Conservation (phyloP, 2,888 invertebrate genomes). For the Polietes domitor region DNA sequence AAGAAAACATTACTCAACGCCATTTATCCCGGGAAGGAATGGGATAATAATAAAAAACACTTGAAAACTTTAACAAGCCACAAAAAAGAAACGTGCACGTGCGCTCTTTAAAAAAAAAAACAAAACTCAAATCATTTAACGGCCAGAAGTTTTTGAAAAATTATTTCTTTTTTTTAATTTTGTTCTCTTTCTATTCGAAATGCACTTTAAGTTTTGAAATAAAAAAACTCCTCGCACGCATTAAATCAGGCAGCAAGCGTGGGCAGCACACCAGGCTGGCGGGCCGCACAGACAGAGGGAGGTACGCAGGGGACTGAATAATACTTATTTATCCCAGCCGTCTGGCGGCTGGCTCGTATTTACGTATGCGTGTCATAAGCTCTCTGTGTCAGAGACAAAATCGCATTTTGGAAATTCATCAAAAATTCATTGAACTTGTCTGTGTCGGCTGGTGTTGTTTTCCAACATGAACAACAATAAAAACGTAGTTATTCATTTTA, state of each 20-base stretch:
- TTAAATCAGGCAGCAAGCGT: not conserved
- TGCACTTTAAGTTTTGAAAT: not conserved
- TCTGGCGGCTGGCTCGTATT: not conserved
- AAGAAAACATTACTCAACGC: no score
- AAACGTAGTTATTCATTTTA: not conserved
- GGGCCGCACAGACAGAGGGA: not conserved
- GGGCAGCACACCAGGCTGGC: not conserved
- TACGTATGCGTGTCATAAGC: conserved; percentile 3
- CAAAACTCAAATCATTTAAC: not conserved
- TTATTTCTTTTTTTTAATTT: not conserved
- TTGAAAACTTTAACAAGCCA: conserved; percentile 3
- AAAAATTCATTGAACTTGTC: conserved; percentile 28
- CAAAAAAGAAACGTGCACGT: conserved; percentile 11
- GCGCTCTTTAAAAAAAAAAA: not conserved
- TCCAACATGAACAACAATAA: no score
- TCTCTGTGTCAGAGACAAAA: conserved; percentile 4
- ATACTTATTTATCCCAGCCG: not conserved
- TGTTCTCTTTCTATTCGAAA: not conserved
- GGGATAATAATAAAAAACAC: conserved; percentile 12
- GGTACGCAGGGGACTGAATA: not conserved
- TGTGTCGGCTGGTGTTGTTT: not conserved
- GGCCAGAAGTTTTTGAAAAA: not conserved
- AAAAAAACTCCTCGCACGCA: not conserved
- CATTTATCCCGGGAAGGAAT: not conserved
- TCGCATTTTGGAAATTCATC: conserved; percentile 32